These are phyloP conservation scores for Diaphora mendica DNA, from an alignment of 2,888 invertebrate genomes.

Conservation along the genomic window DNA sequence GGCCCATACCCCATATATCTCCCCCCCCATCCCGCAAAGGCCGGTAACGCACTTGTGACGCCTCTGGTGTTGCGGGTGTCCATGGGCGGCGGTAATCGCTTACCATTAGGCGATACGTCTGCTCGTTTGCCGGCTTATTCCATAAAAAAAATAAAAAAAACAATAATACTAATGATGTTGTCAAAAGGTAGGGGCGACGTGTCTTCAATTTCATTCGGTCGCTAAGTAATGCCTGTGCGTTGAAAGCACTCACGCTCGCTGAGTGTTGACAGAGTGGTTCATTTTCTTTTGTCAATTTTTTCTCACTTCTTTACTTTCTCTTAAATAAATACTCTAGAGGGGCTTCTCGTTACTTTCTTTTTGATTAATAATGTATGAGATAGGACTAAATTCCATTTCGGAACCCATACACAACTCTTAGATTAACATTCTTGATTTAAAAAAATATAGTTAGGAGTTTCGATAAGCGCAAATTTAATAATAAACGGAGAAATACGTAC, in stretches of 20 bases:
- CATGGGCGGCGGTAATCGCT: too few species aligned
- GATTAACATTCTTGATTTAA: not conserved
- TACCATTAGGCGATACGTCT: too few species aligned
- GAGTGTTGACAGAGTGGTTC: constrained; percentile 65
- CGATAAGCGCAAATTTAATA: not conserved
- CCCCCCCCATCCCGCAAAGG: too few species aligned
- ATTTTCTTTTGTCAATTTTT: constrained; percentile 60
- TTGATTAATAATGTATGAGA: constrained; percentile 6
- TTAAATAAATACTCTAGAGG: constrained; percentile 24
- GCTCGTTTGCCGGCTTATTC: too few species aligned
- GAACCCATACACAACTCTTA: not conserved
- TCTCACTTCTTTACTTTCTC: constrained; percentile 35
- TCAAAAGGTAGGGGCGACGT: constrained; percentile 43
- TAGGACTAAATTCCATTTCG: not conserved
- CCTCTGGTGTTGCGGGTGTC: too few species aligned
- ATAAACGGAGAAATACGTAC: not conserved
- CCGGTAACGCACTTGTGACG: too few species aligned
- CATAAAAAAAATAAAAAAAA: too few species aligned
- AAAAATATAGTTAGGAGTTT: not conserved
- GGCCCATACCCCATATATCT: too few species aligned
- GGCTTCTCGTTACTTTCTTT: constrained; percentile 16
- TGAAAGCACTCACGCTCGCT: constrained; percentile 45
- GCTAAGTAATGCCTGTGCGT: constrained; percentile 51
- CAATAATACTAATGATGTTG: constrained; percentile 5
- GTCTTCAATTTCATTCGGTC: constrained; percentile 56